Conservation (phyloP, 2,888 invertebrate species). For the Acholoe squamosa region DNA sequence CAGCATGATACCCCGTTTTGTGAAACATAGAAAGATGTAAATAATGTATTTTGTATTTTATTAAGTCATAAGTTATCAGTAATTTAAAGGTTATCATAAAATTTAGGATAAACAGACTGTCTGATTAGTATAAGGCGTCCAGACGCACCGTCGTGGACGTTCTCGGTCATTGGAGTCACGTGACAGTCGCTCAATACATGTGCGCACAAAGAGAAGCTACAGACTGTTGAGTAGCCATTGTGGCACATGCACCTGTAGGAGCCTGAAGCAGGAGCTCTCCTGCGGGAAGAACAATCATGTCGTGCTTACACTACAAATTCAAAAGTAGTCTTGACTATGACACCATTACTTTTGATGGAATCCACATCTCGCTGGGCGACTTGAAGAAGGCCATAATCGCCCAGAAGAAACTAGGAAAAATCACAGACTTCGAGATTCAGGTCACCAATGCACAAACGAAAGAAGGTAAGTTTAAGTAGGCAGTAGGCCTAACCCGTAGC, state of each 20-base stretch:
- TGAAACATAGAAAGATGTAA: too few relatives aligned
- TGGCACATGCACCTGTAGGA: neutral
- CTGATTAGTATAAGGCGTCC: too few relatives aligned
- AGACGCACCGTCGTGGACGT: neutral
- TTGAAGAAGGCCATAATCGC: conserved; percentile 96
- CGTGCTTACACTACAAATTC: conserved; percentile 99
- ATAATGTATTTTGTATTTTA: neutral
- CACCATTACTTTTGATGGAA: conserved; percentile 97
- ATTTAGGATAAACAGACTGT: too few relatives aligned
- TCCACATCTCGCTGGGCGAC: conserved; percentile 97
- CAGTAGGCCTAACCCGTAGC: too few relatives aligned
- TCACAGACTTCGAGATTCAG: conserved; percentile 96
- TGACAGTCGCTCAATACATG: neutral
- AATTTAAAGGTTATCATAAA: neutral
- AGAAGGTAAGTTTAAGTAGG: conserved; percentile 94
- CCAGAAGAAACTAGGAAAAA: conserved; percentile 95
- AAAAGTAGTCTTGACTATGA: conserved; percentile 98
- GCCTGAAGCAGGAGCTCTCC: neutral
- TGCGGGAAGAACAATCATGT: conserved; percentile 77
- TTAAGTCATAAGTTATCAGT: neutral
- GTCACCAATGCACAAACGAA: conserved; percentile 98
- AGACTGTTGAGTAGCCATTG: neutral
- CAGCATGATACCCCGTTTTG: neutral
- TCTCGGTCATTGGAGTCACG: neutral
- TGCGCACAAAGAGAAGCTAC: conserved; percentile 5